A percentile compares a stretch with the other conserved stretches of the same genome.
Conservation (phyloP, 2,113 vertebrate genomes). For the Labeo catla region DNA sequence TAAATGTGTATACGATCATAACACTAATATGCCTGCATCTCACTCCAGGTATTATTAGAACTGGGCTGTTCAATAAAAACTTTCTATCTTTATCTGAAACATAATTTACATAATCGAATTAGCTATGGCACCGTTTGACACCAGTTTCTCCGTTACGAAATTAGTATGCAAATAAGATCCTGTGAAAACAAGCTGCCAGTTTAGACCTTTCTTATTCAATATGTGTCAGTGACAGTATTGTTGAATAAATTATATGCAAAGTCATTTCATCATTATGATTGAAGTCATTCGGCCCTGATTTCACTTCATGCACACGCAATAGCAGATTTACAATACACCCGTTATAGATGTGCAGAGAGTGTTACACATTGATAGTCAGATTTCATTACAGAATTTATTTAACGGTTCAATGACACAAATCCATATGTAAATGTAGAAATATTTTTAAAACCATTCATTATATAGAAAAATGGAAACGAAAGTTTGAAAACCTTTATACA, state of each 20-base stretch:
- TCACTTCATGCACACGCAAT: background rate
- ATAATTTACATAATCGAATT: conserved; percentile 41
- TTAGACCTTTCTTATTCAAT: conserved; percentile 29
- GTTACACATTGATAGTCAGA: background rate
- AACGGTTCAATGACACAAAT: background rate
- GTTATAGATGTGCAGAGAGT: background rate
- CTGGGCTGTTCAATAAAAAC: background rate
- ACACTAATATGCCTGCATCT: background rate
- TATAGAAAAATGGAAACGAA: background rate
- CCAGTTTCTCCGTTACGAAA: conserved; percentile 14
- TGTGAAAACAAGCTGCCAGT: conserved; percentile 11
- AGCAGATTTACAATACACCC: background rate
- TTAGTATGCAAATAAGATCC: conserved; percentile 33
- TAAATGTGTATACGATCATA: background rate
- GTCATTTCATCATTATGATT: conserved; percentile 17
- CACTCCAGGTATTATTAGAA: conserved; percentile 4
- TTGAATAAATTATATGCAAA: conserved; percentile 9
- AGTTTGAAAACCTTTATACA: background rate
- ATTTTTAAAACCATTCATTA: background rate
- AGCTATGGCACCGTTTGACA: conserved; percentile 9
- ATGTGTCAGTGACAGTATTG: background rate
- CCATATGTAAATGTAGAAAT: background rate
- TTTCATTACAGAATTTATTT: conserved; percentile 4
- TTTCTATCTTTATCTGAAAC: background rate
- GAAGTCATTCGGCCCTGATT: conserved; percentile 10